Evolutionary conservation across 2,888 invertebrate species (phyloP), one percentile per base, ranked within the genome.

Genomic region (Drosophila paranaensis): DNA sequence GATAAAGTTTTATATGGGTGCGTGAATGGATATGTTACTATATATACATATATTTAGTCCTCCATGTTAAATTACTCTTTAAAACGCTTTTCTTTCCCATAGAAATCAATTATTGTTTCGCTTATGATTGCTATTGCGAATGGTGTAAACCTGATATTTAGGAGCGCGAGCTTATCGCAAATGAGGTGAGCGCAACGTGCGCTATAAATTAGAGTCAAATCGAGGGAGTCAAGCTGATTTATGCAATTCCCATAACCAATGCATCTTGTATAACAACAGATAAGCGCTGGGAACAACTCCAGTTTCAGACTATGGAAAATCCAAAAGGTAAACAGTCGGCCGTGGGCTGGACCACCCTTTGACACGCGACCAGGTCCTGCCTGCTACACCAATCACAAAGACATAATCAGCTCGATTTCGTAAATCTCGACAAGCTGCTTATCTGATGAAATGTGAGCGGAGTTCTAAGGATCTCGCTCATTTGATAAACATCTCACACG

Each of bases 371-470:
- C 70, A 30, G 39, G 55, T 25, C 33, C 48, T 54, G 53, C 11
- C 45, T 50, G 11, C 30, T n/a, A 40, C 60, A 69, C 65, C 63
- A 71, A 71, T 81, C 75, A 56, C 74, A 70, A 74, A 61, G 80
- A 77, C 82, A 80, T 88, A 90, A 90, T 88, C 89, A 83, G 90
- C 90, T 89, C 88, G 80, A 77, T 88, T 82, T 77, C 88, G 76
- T 77, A 86, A 84, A 88, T 90, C 88, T 88, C 79, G 88, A 85
- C 90, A 90, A 90, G 88, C 91, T 82, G 88, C 88, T 90, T 90
- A 90, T 90, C 88, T 74, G 85, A 82, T 90, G 90, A 88, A 91
- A 90, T 89, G 87, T 81, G 90, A 90, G 90, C 90, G 70, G 81
- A 63, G 82, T 81, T 77, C 69, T 74, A 61, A 75, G 68, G 70